These are phyloP conservation scores for Dynastes maya DNA, from an alignment of 2,888 invertebrate genomes.

Conservation along the genomic window DNA sequence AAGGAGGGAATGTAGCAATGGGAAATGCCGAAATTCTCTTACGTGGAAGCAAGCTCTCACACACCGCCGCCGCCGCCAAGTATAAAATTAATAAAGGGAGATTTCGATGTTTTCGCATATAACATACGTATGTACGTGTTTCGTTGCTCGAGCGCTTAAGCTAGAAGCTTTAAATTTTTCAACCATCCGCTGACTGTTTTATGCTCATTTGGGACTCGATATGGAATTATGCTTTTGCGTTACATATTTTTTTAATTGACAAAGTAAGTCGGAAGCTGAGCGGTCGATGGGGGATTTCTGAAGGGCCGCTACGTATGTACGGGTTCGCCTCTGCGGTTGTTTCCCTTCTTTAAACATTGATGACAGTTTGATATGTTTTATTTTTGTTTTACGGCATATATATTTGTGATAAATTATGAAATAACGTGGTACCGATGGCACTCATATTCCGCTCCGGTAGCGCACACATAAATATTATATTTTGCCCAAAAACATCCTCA, in stretches of 20 bases:
- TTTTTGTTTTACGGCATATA: constrained; percentile 8
- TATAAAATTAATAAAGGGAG: constrained; percentile 44
- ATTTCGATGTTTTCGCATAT: constrained; percentile 42
- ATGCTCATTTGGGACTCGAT: constrained; percentile 46
- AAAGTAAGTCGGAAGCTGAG: constrained; percentile 45
- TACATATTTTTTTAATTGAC: constrained; percentile 46
- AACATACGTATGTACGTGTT: constrained; percentile 4
- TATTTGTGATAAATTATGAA: constrained; percentile 29
- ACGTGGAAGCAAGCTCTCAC: constrained; percentile 28
- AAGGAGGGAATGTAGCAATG: constrained; percentile 9
- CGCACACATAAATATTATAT: too few relatives aligned
- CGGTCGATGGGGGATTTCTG: constrained; percentile 37
- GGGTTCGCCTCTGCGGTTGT: neutral
- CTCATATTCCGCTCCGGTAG: too few relatives aligned
- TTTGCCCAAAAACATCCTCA: too few relatives aligned
- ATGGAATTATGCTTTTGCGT: constrained; percentile 39
- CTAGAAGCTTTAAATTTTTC: constrained; percentile 42
- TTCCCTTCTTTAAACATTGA: constrained; percentile 40
- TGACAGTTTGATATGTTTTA: constrained; percentile 39
- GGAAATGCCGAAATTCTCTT: constrained; percentile 38
- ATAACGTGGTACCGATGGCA: neutral
- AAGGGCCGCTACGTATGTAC: constrained; percentile 7
- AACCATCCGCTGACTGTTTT: constrained; percentile 40
- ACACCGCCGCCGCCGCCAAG: constrained; percentile 14
- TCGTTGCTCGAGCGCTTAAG: constrained; percentile 24